A percentile compares a stretch with the other conserved stretches of the same genome.
phyloP scores from a whole-genome alignment of 2,888 invertebrate species.

The Drosophila infuscata region DNA sequence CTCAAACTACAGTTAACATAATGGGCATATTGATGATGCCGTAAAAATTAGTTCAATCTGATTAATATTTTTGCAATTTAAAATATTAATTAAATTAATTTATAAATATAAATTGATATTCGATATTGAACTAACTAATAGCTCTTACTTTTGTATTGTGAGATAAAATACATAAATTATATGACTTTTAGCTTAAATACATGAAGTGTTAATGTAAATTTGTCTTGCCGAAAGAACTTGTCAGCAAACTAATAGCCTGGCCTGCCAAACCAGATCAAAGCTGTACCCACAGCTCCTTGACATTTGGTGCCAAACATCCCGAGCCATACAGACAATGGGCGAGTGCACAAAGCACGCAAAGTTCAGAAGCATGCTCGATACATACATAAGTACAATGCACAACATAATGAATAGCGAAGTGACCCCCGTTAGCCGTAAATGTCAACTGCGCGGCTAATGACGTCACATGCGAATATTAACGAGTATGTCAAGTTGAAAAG shows the following conservation, averaged over 20 bases:
- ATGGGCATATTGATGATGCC: too few relatives aligned
- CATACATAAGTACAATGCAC: conserved; percentile 16
- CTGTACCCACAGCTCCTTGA: conserved; percentile 64
- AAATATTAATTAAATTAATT: too few relatives aligned
- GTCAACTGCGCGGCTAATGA: conserved; percentile 66
- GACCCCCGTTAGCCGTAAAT: conserved; percentile 74
- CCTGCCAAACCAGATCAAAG: conserved; percentile 68
- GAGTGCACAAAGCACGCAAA: conserved; percentile 53
- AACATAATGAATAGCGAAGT: conserved; percentile 65
- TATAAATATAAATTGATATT: neutral
- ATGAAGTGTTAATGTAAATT: conserved; percentile 6
- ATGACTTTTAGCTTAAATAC: too few relatives aligned
- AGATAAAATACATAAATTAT: neutral
- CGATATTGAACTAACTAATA: neutral
- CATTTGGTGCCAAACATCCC: conserved; percentile 53
- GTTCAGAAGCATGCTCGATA: conserved; percentile 43
- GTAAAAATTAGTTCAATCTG: neutral
- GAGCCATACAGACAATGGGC: conserved; percentile 44
- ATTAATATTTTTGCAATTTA: neutral
- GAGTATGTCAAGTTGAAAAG: conserved; percentile 70
- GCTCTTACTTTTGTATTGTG: neutral
- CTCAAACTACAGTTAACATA: too few relatives aligned
- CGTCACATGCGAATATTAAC: conserved; percentile 73
- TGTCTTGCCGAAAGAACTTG: conserved; percentile 35
- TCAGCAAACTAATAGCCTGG: conserved; percentile 29